Conservation (phyloP, 2,113 vertebrate species). For the Bagarius yarrelli region DNA sequence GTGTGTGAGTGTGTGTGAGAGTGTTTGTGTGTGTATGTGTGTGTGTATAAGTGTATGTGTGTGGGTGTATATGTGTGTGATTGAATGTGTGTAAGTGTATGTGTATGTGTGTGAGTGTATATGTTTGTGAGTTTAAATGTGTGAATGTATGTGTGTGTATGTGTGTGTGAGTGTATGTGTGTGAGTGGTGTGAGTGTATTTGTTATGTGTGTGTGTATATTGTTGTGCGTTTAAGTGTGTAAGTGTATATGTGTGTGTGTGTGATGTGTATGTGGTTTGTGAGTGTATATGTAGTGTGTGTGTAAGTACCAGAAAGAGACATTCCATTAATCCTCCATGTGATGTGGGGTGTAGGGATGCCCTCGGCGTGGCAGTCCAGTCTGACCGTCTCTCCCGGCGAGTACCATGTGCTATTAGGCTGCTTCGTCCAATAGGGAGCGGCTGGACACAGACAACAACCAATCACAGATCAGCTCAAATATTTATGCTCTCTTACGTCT, state of each 20-base stretch:
- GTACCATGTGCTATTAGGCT: slow-evolving; percentile 69
- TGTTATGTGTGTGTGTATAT: too few relatives aligned
- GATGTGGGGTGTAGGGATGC: slow-evolving; percentile 75
- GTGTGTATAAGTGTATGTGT: too few relatives aligned
- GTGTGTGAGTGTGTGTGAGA: slow-evolving; percentile 28
- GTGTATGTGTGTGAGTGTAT: too few relatives aligned
- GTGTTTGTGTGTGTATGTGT: slow-evolving; percentile 23
- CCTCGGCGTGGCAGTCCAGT: slow-evolving; percentile 80
- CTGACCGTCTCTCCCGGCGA: slow-evolving; percentile 76
- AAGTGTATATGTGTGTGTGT: slow-evolving; percentile 2
- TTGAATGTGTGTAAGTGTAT: too few relatives aligned
- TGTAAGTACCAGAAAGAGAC: slow-evolving; percentile 65
- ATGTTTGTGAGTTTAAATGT: too few relatives aligned
- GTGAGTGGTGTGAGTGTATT: slow-evolving; percentile 17
- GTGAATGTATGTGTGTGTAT: neutral
- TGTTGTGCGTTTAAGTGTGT: neutral
- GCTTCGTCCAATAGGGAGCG: slow-evolving; percentile 78
- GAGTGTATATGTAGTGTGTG: slow-evolving; percentile 2
- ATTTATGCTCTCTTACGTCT: neutral
- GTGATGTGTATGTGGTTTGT: slow-evolving; percentile 9
- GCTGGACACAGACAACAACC: slow-evolving; percentile 62
- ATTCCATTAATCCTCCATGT: slow-evolving; percentile 83
- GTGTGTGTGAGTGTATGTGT: too few relatives aligned
- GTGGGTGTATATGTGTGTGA: too few relatives aligned
- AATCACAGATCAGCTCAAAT: neutral